Conservation (phyloP, 1,140 invertebrate species). For the Drosophila ironensis region DNA sequence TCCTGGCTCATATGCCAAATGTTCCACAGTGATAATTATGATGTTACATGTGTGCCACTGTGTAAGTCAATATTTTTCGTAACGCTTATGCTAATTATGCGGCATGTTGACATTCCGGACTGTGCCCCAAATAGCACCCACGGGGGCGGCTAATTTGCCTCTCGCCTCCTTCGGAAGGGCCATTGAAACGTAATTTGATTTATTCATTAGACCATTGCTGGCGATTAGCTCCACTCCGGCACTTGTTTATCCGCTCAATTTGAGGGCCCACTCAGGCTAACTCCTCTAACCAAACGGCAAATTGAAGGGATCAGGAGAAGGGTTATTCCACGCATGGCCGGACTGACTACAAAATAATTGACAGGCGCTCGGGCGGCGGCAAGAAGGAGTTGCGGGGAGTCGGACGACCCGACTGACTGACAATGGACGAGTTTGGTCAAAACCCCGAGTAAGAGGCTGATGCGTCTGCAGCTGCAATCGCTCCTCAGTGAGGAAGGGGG, state of each 20-base stretch:
- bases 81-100: constrained; percentile 75
- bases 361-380: constrained; percentile 46
- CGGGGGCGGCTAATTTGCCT: constrained; percentile 13
- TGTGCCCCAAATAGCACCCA: constrained; percentile 66
- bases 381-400: background rate
- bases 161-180: constrained; percentile 5
- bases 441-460: constrained; percentile 17
- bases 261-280: constrained; percentile 35
- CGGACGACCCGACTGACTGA: constrained; percentile 53
- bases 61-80: constrained; percentile 70
- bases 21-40: constrained; percentile 3
- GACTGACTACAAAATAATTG: constrained; percentile 67
- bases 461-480: constrained; percentile 26
- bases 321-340: constrained; percentile 49
- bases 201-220: constrained; percentile 45
- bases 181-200: constrained; percentile 42
- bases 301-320: constrained; percentile 48
- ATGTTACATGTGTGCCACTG: constrained; percentile 17
- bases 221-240: constrained; percentile 32
- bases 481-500: constrained; percentile 18
- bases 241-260: constrained; percentile 67
- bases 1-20: constrained; percentile 8
- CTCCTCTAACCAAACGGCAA: constrained; percentile 66
- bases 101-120: constrained; percentile 64
- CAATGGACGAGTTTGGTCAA: constrained; percentile 64